Conservation (phyloP, 1,140 invertebrate species). For the Drosophila fuyamai region DNA sequence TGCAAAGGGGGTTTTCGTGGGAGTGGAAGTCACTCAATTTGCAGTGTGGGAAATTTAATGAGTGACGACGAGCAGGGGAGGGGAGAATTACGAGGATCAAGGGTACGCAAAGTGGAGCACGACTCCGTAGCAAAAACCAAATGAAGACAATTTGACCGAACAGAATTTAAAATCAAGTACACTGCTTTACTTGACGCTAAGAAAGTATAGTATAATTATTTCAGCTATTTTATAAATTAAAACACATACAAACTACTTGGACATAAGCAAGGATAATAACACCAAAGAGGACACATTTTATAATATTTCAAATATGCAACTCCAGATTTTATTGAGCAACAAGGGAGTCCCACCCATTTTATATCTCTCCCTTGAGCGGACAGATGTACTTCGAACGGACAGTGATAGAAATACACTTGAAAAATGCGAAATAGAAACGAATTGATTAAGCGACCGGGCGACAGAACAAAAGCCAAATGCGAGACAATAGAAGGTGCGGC, state of each 20-base stretch:
- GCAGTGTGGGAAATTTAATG: conserved; percentile 77
- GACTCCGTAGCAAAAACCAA: conserved; percentile 16
- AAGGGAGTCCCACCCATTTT: not conserved
- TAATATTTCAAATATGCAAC: not conserved
- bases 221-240: no score
- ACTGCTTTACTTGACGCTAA: not conserved
- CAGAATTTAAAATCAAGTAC: conserved; percentile 28
- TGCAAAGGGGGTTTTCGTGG: conserved; percentile 10
- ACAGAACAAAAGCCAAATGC: conserved; percentile 18
- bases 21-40: conserved; percentile 59
- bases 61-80: conserved; percentile 25
- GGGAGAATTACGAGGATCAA: conserved; percentile 13
- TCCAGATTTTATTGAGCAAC: not conserved
- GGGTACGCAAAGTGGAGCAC: conserved; percentile 58
- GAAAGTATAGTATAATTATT: no score
- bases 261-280: no score
- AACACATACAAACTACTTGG: no score
- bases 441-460: conserved; percentile 53
- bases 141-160: conserved; percentile 19
- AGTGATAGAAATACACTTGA: conserved; percentile 26
- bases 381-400: not conserved
- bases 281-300: no score
- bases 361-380: not conserved
- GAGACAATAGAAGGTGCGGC: conserved; percentile 26
- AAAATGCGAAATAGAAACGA: conserved; percentile 61